Evolutionary conservation across 2,113 vertebrate genomes (phyloP), one percentile per base, ranked within the genome.

Genomic region (Saguinus imperator): DNA sequence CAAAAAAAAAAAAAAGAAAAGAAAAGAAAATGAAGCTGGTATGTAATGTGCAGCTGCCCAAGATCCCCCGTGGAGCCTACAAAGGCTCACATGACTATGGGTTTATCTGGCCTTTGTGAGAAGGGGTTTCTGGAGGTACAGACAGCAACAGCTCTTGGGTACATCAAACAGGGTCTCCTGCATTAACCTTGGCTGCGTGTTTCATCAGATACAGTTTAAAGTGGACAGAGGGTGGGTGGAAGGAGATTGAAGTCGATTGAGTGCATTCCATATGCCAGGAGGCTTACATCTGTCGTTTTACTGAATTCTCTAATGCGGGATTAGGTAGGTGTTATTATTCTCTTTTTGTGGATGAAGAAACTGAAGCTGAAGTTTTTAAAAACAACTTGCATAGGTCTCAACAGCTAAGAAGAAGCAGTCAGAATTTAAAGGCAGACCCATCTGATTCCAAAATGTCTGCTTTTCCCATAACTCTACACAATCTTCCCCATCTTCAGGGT

Each of bases 31-130:
- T 64, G 29, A 64, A 29, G 27, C 5, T n/a, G 48, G 3, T 27
- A 8, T 73, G 52, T 25, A 40, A 11, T 21, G 16, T 52, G 40
- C 21, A 35, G 52, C 68, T 73, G 40, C 23, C 29, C 61, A 8
- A n/a, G 73, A 29, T 21, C 25, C 4, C 45, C 18, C 0, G 0
- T n/a, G 43, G 55, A 29, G 9, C 8, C 73, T n/a, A 20, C n/a
- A 7, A 32, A 43, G 68, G 17, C 8, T 61, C 29, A 8, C 0
- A 0, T 23, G 75, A 9, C 85, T 50, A 73, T 88, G 50, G 14
- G 35, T 18, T 80, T 50, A 25, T 40, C 70, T 16, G 35, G 50
- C 52, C 29, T 3, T 55, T 0, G 0, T 7, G n/a, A 52, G 25
- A 77, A 45, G 8, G 0, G 0, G 17, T 23, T 0, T 29, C 48